Percentiles rank a stretch among this genome's conserved stretches.
These are phyloP conservation scores for Carassius gibelio DNA, from an alignment of 2,113 vertebrate genomes.

Conservation along the genomic window DNA sequence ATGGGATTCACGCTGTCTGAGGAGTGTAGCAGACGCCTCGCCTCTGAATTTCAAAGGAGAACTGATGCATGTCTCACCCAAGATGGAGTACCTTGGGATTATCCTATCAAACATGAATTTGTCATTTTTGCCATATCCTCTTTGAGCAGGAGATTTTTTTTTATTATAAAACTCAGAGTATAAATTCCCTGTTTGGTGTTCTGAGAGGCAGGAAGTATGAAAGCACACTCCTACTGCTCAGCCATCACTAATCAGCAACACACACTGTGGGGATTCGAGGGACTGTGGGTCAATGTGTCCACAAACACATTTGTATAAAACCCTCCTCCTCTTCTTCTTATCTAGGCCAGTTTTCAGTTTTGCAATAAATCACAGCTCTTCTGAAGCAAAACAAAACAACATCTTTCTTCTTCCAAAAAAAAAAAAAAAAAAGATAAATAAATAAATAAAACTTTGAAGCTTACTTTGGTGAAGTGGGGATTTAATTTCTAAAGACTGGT, in stretches of 20 bases:
- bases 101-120: constrained; percentile 22
- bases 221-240: neutral
- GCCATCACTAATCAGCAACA: constrained; percentile 8
- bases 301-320: constrained; percentile 43
- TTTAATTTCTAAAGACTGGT: no score
- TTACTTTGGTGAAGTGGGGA: no score
- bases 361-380: constrained; percentile 50
- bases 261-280: constrained; percentile 4
- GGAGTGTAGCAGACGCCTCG: neutral
- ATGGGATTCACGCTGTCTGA: constrained; percentile 25
- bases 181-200: constrained; percentile 12
- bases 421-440: neutral
- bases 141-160: neutral
- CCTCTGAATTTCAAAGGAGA: constrained; percentile 33
- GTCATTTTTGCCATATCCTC: constrained; percentile 9
- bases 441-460: constrained; percentile 19
- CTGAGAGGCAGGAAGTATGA: neutral
- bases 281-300: constrained; percentile 33
- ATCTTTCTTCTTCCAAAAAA: neutral
- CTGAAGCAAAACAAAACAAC: constrained; percentile 17
- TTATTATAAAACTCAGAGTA: neutral
- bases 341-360: constrained; percentile 36
- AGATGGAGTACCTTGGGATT: constrained; percentile 23
- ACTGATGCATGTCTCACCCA: constrained; percentile 38
- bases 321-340: neutral